Evolutionary conservation across 2,797 vertebrate species (phyloP), one percentile per base, ranked within the genome.

Genomic region (Mycteria americana): DNA sequence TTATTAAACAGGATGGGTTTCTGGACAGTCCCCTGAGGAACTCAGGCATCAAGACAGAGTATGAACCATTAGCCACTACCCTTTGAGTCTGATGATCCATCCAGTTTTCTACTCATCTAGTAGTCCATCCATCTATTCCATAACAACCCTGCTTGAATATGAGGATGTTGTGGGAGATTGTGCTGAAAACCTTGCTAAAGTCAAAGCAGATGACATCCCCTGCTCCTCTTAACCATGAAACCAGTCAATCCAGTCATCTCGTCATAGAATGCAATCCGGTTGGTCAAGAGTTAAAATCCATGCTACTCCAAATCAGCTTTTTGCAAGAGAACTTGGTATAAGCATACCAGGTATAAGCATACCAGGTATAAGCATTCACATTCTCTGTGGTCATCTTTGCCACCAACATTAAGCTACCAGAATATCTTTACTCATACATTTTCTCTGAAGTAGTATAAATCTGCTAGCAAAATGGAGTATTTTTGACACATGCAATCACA

Each of bases 371-470:
- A 77, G 7, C 18, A 75, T 57, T 77, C 48, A 43, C 28, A 43
- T 51, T 64, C 63, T 81, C 62, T 21, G 11, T 69, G 83, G 46
- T 63, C 62, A 73, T 73, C 85, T 88, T 91, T 81, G 51, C 19
- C 16, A 73, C 23, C n/a, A 91, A 46, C 35, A 87, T 48, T 51
- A 88, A 59, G 37, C 35, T 68, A 83, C 16, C 31, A 75, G 73
- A 92, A 95, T 95, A 83, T 65, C 77, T 95, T 86, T 78, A 85
- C 24, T 95, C 69, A 54, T 63, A 41, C 22, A 39, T 95, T 94
- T 90, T 92, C 54, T 93, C 70, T 81, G 73, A 88, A 94, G 53
- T 30, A 69, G 35, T 37, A 72, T 25, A 93, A 90, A 90, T 70
- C 73, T 92, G 67, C 51, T 78, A 84, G 65, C 46, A 95, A 86